A percentile compares a stretch with the other conserved stretches of the same genome.
Evolutionary conservation across 2,888 invertebrate species (phyloP).

Genomic region (Halictus quadricinctus): DNA sequence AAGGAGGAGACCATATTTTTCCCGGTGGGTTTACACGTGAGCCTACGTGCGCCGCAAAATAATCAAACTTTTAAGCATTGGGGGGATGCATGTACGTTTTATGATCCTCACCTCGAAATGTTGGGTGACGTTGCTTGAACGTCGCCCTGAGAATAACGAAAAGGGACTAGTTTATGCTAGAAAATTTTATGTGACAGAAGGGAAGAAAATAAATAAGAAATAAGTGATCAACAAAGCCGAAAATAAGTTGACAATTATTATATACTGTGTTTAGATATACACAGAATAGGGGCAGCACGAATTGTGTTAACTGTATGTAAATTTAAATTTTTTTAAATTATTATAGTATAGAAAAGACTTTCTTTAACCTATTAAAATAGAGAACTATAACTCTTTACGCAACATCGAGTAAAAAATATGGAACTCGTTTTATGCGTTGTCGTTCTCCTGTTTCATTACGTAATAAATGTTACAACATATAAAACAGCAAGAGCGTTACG

Average conservation of each 20-base stretch:
- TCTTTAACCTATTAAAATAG: not conserved
- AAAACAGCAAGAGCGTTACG: not conserved
- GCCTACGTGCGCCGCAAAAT: conserved; percentile 14
- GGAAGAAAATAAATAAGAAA: not conserved
- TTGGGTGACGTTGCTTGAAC: not conserved
- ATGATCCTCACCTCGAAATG: not conserved
- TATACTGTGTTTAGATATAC: no score
- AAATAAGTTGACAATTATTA: no score
- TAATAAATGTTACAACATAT: no score
- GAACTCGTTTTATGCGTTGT: no score
- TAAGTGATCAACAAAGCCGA: not conserved
- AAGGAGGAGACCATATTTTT: conserved; percentile 12
- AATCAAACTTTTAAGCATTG: conserved; percentile 48
- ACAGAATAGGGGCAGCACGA: no score
- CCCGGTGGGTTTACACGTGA: not conserved
- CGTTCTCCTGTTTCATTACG: no score
- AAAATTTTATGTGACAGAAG: not conserved
- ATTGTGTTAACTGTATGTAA: not conserved
- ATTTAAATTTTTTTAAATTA: not conserved
- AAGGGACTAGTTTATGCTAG: not conserved
- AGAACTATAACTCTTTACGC: not conserved
- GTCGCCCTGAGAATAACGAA: not conserved
- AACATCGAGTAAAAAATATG: no score
- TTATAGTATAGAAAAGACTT: no score
- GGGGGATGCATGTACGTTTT: not conserved